These are phyloP conservation scores for Tauraco hartlaubi DNA, from an alignment of 2,797 vertebrate genomes.

Conservation along the genomic window DNA sequence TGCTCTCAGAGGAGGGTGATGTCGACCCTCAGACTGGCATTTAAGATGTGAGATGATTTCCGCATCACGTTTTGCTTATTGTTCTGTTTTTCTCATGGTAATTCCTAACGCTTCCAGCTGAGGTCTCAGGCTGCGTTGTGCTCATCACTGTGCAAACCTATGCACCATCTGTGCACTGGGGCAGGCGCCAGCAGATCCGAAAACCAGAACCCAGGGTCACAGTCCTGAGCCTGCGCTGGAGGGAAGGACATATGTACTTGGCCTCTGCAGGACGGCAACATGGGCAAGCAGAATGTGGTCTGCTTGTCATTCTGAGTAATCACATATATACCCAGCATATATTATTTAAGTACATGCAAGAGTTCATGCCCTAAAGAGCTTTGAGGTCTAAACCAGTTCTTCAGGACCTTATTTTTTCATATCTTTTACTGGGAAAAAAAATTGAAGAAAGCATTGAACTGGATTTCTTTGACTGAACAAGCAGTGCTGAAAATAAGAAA, in stretches of 20 bases:
- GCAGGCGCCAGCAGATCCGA: rapidly evolving
- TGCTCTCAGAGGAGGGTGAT: rapidly evolving
- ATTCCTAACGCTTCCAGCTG: neutral
- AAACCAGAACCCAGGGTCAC: neutral
- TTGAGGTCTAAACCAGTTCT: neutral
- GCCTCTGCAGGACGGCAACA: neutral
- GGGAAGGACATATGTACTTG: rapidly evolving
- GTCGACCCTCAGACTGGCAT: neutral
- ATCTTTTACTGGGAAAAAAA: neutral
- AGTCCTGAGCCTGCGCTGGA: neutral
- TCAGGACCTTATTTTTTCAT: neutral
- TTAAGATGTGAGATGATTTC: neutral
- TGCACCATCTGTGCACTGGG: neutral
- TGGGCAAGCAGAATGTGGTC: neutral
- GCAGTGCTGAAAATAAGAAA: neutral
- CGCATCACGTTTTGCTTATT: neutral
- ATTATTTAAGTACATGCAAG: neutral
- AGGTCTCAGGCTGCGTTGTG: neutral
- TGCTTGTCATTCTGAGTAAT: neutral
- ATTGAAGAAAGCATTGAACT: neutral
- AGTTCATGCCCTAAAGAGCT: neutral
- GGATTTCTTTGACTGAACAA: neutral
- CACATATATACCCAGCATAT: neutral
- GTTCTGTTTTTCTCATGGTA: neutral
- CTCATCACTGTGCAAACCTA: neutral